These are phyloP conservation scores for Epinotia nisella DNA, from an alignment of 2,888 invertebrate species.

Conservation along the genomic window DNA sequence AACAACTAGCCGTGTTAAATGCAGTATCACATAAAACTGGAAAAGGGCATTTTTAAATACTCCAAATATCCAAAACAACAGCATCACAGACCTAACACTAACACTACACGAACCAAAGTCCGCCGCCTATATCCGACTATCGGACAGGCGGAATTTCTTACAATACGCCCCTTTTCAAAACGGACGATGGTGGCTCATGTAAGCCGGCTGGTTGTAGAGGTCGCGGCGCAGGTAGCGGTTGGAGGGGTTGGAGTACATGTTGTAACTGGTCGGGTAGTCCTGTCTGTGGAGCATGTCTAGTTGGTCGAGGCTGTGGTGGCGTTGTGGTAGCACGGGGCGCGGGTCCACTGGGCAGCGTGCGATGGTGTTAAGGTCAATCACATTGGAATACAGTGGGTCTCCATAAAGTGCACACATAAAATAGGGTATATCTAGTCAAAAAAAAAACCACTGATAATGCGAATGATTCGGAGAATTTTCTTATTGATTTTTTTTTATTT, in stretches of 20 bases:
- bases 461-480: too few relatives aligned
- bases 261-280: slow-evolving; percentile 70
- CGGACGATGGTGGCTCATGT: slow-evolving; percentile 77
- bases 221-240: slow-evolving; percentile 72
- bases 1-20: too few relatives aligned
- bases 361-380: slow-evolving; percentile 42
- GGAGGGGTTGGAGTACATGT: slow-evolving; percentile 61
- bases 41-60: too few relatives aligned
- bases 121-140: slow-evolving; percentile 75
- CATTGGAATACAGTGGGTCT: too few relatives aligned
- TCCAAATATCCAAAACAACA: slow-evolving; percentile 49
- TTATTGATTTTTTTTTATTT: too few relatives aligned
- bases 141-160: slow-evolving; percentile 80
- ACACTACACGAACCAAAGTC: slow-evolving; percentile 64
- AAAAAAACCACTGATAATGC: too few relatives aligned
- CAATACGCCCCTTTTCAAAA: slow-evolving; percentile 83
- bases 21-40: too few relatives aligned
- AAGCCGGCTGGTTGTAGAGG: slow-evolving; percentile 71
- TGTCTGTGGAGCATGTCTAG: slow-evolving; percentile 77
- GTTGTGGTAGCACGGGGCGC: slow-evolving; percentile 65
- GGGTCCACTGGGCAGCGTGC: slow-evolving; percentile 73
- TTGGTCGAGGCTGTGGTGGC: slow-evolving; percentile 80
- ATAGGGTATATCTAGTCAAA: too few relatives aligned
- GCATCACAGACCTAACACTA: slow-evolving; percentile 47
- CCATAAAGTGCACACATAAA: too few relatives aligned